Evolutionary conservation across 2,888 invertebrate species (phyloP).

Genomic region (Sinopyrophorus schimmeli): DNA sequence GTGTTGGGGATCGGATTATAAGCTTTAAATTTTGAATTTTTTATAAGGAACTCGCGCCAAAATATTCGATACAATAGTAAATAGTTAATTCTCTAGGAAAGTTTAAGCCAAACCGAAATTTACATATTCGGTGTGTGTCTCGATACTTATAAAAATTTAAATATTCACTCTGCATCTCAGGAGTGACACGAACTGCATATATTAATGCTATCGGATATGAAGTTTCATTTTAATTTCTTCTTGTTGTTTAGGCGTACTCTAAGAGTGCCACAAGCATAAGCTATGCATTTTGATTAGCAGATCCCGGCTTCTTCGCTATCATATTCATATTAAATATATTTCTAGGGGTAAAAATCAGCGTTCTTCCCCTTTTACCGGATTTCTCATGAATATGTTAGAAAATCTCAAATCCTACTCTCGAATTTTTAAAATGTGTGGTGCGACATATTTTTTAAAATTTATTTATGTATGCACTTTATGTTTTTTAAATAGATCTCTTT

Average conservation of each 20-base stretch:
- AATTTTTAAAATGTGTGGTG: conserved; percentile 7
- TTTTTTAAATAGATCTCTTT: no score
- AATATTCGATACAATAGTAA: no score
- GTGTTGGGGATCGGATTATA: background rate
- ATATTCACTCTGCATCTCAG: conserved; percentile 30
- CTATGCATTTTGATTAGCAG: conserved; percentile 55
- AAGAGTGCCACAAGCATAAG: conserved; percentile 46
- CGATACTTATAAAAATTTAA: conserved; percentile 31
- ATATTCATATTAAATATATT: conserved; percentile 53
- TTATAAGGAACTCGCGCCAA: no score
- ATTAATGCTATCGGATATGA: conserved; percentile 34
- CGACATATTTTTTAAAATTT: no score
- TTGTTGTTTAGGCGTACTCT: conserved; percentile 49
- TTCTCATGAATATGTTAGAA: conserved; percentile 32
- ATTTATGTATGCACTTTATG: no score
- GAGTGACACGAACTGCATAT: conserved; percentile 33
- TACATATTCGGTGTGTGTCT: conserved; percentile 19
- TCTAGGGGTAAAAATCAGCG: conserved; percentile 55
- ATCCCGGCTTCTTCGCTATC: conserved; percentile 51
- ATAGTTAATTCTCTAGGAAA: background rate
- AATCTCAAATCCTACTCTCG: conserved; percentile 14
- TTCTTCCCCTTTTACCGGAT: conserved; percentile 41
- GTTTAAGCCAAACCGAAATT: conserved; percentile 5
- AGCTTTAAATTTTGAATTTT: no score
- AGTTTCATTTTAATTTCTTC: conserved; percentile 43